Base-by-base conservation (phyloP, 2,888 invertebrate species). In the Sympetrum striolatum region DNA sequence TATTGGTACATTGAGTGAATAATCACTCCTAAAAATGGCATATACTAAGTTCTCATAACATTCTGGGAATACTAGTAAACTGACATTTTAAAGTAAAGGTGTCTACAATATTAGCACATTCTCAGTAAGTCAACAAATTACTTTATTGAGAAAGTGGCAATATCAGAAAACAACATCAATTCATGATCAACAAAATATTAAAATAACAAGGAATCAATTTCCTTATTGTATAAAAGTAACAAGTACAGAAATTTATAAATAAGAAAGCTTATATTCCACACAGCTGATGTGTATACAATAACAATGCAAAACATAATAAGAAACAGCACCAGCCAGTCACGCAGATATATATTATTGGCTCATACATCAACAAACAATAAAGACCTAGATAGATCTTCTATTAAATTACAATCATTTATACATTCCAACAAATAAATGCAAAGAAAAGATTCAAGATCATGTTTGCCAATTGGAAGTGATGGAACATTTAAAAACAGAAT, bases 401-500 rank as follows among this genome's bases (percentile, higher is more conserved):
- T 60, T n/a, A 86, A 64, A 18, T 10, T n/a, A 64, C 12, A 73
- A 73, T 73, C 53, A 31, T 22, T 14, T 60, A 12, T 12, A 82
- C 37, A 37, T 86, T 60, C 10, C 37, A 64, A 15, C 22, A 64
- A n/a, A 86, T 86, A 86, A 86, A 86, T 86, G 86, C 86, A 86
- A 86, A 82, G 31, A 82, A 82, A 58, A 37, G 53, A n/a, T 58
- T 37, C 6, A n/a, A 60, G 58, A 39, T n/a, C 6, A 37, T 64
- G 3, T 64, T 18, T 60, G 37, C 37, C 8, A 37, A 15, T 37
- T 60, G 37, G 22, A 22, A 86, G 37, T 37, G 22, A 58, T 82
- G 86, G 22, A 31, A 18, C 2, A n/a, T 60, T 35, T 53, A 64
- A 64, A 86, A 86, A 37, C 60, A 60, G 22, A 82, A 60, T n/a